Percentiles rank a stretch among this genome's conserved stretches.
Evolutionary conservation across 1,140 invertebrate species (phyloP).

Genomic region (Brachystomella parvula): DNA sequence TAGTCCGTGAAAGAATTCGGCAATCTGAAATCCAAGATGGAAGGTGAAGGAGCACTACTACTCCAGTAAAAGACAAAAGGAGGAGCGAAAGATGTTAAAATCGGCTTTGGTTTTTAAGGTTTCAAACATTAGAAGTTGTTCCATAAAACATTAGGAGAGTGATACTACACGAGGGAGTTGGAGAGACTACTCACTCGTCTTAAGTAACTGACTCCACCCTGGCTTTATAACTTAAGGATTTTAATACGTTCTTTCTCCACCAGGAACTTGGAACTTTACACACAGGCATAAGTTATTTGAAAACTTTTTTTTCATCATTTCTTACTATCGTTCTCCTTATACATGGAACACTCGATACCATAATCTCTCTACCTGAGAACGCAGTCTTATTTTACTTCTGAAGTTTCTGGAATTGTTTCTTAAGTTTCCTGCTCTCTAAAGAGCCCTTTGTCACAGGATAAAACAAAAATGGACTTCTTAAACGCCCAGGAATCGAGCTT

Average conservation of each 20-base stretch:
- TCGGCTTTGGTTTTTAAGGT: no score
- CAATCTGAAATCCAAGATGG: no score
- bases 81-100: no score
- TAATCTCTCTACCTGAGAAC: not conserved
- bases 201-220: not conserved
- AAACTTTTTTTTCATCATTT: conserved; percentile 29
- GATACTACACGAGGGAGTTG: not conserved
- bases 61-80: no score
- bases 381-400: not conserved
- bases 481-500: conserved; percentile 29
- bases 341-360: not conserved
- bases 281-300: conserved; percentile 30
- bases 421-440: conserved; percentile 16
- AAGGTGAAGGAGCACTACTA: no score
- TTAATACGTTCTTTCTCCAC: not conserved
- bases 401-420: not conserved
- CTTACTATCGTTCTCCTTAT: conserved; percentile 2
- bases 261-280: conserved; percentile 12
- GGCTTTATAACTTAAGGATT: conserved; percentile 1
- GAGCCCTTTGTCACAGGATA: conserved; percentile 34
- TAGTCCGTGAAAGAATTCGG: no score
- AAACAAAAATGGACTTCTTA: conserved; percentile 24
- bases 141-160: not conserved
- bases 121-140: not conserved
- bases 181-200: not conserved